phyloP scores from a whole-genome alignment of 2,888 invertebrate genomes.

The Serripes groenlandicus region DNA sequence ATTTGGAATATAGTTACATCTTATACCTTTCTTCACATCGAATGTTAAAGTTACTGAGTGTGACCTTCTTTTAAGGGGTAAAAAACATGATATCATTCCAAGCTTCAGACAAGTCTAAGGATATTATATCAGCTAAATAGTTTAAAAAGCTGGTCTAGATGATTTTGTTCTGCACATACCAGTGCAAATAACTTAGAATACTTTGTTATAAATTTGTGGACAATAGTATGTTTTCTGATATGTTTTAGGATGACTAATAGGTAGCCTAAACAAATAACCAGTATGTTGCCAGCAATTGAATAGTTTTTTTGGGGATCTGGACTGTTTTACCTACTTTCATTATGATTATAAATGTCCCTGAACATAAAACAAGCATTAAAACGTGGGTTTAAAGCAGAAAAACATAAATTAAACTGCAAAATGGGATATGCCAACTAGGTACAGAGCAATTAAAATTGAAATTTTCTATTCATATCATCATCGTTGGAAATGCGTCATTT shows the following conservation, averaged over 20 bases:
- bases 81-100: no score
- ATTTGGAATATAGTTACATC: no score
- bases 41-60: no score
- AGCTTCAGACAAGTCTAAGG: no score
- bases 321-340: conserved; percentile 15
- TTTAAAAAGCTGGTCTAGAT: no score
- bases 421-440: conserved; percentile 25
- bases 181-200: no score
- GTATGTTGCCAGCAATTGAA: neutral
- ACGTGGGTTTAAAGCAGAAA: conserved; percentile 9
- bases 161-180: no score
- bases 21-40: no score
- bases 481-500: conserved; percentile 8
- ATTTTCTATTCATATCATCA: neutral
- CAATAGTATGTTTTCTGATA: neutral
- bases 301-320: neutral
- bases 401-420: conserved; percentile 15
- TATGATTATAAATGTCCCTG: conserved; percentile 14
- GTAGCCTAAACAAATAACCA: no score
- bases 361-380: conserved; percentile 21
- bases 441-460: conserved; percentile 17
- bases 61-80: no score
- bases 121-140: no score
- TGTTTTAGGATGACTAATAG: neutral
- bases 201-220: no score